Conservation (phyloP, 2,888 invertebrate genomes). For the Caenorhabditis imperialis region DNA sequence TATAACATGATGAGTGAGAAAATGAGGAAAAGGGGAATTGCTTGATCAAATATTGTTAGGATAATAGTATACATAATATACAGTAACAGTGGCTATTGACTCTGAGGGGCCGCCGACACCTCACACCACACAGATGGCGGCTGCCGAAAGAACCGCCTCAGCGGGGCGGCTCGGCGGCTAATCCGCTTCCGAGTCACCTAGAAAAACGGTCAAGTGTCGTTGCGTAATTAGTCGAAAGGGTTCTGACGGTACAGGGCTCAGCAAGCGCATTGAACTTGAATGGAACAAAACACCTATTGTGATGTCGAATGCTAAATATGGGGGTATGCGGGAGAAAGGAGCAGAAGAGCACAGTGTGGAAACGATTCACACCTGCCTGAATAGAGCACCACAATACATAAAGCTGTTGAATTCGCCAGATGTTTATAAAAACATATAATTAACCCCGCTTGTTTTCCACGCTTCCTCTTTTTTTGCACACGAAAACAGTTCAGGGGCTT, state of each 20-base stretch:
- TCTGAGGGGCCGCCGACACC: conserved; percentile 17
- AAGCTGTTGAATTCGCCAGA: conserved; percentile 43
- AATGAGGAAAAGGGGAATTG: neutral
- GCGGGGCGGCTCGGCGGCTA: conserved; percentile 28
- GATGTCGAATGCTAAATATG: conserved; percentile 19
- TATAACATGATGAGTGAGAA: conserved; percentile 18
- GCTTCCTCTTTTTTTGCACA: too few relatives aligned
- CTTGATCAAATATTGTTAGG: conserved; percentile 17
- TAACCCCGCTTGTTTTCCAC: conserved; percentile 21
- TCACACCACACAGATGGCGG: conserved; percentile 15
- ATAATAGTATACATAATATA: conserved; percentile 29
- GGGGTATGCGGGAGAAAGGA: conserved; percentile 43
- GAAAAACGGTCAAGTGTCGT: conserved; percentile 48
- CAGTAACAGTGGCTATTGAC: too few relatives aligned
- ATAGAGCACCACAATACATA: conserved; percentile 47
- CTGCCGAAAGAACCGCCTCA: conserved; percentile 26
- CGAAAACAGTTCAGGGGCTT: too few relatives aligned
- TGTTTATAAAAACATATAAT: conserved; percentile 50
- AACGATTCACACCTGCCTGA: conserved; percentile 55
- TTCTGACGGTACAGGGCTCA: too few relatives aligned
- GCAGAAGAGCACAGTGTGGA: conserved; percentile 6
- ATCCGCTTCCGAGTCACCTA: conserved; percentile 42
- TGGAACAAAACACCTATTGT: too few relatives aligned
- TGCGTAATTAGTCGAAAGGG: conserved; percentile 43
- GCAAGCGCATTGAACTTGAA: too few relatives aligned